Percentiles rank a stretch among this genome's conserved stretches.
Evolutionary conservation across 1,140 invertebrate genomes (phyloP).

Genomic region (Aplysia californica): DNA sequence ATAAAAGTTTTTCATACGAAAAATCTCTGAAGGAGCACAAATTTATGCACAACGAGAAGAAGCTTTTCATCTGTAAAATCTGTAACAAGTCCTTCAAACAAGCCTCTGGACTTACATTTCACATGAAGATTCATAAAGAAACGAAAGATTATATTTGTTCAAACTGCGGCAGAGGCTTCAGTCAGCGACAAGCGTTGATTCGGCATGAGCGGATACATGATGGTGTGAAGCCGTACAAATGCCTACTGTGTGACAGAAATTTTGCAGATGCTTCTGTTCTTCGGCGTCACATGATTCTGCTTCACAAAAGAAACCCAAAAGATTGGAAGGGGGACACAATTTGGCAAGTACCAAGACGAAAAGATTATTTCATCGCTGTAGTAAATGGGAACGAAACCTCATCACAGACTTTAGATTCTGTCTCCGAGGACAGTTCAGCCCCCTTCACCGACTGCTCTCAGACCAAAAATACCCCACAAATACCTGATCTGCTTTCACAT

Average conservation of each 20-base stretch:
- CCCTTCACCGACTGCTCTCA: not conserved
- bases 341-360: slow-evolving; percentile 13
- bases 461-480: not conserved
- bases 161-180: slow-evolving; percentile 62
- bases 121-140: slow-evolving; percentile 56
- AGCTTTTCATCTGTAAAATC: slow-evolving; percentile 50
- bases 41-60: slow-evolving; percentile 53
- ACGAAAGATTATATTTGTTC: slow-evolving; percentile 55
- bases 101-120: slow-evolving; percentile 50
- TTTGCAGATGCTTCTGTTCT: slow-evolving; percentile 62
- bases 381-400: not conserved
- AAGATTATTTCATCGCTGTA: slow-evolving; percentile 37
- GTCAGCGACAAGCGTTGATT: slow-evolving; percentile 56
- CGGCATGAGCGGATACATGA: slow-evolving; percentile 61
- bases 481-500: too few relatives aligned
- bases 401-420: not conserved
- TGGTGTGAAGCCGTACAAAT: slow-evolving; percentile 61
- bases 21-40: slow-evolving; percentile 55
- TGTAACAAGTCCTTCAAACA: slow-evolving; percentile 58
- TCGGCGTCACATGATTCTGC: slow-evolving; percentile 59
- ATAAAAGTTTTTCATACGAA: slow-evolving; percentile 55
- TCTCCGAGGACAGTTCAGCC: too few relatives aligned
- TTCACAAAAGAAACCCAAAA: slow-evolving; percentile 53
- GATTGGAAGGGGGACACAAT: slow-evolving; percentile 44
- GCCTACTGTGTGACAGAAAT: slow-evolving; percentile 48